phyloP scores from a whole-genome alignment of 2,113 vertebrate genomes.

The Austrofundulus limnaeus region DNA sequence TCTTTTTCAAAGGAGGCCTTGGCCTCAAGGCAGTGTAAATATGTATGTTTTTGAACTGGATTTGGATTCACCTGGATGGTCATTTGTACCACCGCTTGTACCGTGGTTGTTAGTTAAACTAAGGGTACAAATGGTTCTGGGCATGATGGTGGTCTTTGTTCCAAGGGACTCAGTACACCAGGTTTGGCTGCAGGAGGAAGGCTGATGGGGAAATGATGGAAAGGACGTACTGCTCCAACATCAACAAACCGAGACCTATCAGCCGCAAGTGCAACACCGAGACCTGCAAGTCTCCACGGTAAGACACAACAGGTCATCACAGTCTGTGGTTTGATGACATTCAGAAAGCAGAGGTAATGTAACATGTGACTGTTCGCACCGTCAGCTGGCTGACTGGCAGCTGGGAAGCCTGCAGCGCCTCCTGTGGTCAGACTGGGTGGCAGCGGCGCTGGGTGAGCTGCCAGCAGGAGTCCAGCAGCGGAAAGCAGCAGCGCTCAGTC shows the following conservation, averaged over 20 bases:
- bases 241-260: constrained; percentile 89
- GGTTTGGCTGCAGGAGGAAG: constrained; percentile 94
- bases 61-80: too few relatives aligned
- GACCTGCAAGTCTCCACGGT: constrained; percentile 89
- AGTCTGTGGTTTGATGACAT: constrained; percentile 41
- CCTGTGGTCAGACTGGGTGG: constrained; percentile 88
- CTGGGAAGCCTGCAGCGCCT: constrained; percentile 91
- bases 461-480: constrained; percentile 81
- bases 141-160: constrained; percentile 13
- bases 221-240: constrained; percentile 84
- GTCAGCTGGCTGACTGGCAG: constrained; percentile 89
- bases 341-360: not conserved
- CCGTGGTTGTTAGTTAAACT: not conserved
- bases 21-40: too few relatives aligned
- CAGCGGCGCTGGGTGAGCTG: constrained; percentile 88
- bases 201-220: constrained; percentile 92
- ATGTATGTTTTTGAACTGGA: too few relatives aligned
- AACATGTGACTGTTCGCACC: not conserved
- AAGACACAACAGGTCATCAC: constrained; percentile 73
- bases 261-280: constrained; percentile 89
- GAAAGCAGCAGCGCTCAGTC: constrained; percentile 84
- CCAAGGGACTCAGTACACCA: constrained; percentile 90
- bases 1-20: too few relatives aligned
- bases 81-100: too few relatives aligned
- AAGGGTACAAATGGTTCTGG: not conserved